Evolutionary conservation across 2,113 vertebrate genomes (phyloP), one percentile per base, ranked within the genome.

Genomic region (Upupa epops): DNA sequence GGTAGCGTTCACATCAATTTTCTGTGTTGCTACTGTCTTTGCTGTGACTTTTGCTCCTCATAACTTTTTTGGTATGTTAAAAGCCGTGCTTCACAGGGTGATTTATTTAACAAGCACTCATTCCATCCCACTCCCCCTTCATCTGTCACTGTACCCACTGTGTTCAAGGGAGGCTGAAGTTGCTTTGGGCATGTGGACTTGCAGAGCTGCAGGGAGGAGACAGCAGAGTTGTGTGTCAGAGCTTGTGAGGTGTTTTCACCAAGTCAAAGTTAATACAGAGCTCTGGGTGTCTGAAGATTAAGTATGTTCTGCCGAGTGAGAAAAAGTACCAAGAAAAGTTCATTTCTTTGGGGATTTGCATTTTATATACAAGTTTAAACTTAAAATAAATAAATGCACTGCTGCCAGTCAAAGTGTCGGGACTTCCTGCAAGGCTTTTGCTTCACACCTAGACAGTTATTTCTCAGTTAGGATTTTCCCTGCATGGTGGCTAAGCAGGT

Each of bases 1-100:
- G 99, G 99, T 99, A 97, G 68, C 82, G 55, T 19, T 36, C 31
- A 7, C 2, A 0, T 40, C 9, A 11, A 7, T 80, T 49, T 11
- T 11, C 49, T 15, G 2, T 4, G 3, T 60, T 66, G 29, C 68
- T 6, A 0, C 54, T 34, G 3, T 14, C 59, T 64, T 90, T 29
- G 8, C 55, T 26, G 3, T 36, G 24, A 28, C 10, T 0, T 37
- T 56, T 2, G 2, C 20, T 21, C n/a, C 40, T 1, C 45, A 18
- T 12, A 7, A 16, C 22, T 8, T 28, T 36, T 26, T 22, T 51
- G 40, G 15, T 29, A 6, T 13, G 4, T 42, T 56, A 36, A 73
- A 83, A 49, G 8, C 58, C 36, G 24, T 51, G 6, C 85, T 85
- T 37, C 26, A 18, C 8, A 26, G 59, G 0, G 3, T 36, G 42